phyloP scores from a whole-genome alignment of 2,888 invertebrate genomes.

The Uloborus plumipes region DNA sequence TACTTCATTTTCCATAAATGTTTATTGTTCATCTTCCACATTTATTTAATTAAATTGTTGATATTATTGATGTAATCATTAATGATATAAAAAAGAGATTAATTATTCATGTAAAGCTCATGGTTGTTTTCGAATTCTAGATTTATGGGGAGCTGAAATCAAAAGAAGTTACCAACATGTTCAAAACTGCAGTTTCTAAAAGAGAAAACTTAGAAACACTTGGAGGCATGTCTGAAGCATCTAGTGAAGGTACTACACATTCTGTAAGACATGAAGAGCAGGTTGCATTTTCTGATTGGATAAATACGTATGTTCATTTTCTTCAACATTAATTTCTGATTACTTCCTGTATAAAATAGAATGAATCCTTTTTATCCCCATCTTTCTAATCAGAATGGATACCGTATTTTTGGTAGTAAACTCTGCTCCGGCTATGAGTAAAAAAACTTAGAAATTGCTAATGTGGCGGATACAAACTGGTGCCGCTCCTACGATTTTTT shows the following conservation, averaged over 20 bases:
- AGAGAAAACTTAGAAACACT: conserved; percentile 92
- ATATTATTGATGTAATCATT: no score
- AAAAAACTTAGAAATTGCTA: no score
- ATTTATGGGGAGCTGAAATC: conserved; percentile 89
- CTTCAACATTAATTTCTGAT: background rate
- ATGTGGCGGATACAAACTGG: no score
- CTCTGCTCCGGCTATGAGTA: no score
- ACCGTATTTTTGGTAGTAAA: no score
- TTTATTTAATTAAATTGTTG: no score
- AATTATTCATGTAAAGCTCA: background rate
- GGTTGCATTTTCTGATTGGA: conserved; percentile 98
- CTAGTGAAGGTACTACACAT: conserved; percentile 94
- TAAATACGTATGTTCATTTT: conserved; percentile 77
- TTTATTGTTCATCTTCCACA: background rate
- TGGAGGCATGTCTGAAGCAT: conserved; percentile 93
- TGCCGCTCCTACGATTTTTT: no score
- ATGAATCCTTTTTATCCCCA: no score
- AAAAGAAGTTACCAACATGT: conserved; percentile 91
- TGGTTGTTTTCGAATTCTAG: conserved; percentile 69
- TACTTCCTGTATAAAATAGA: no score
- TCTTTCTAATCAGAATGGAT: no score
- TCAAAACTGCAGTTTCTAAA: conserved; percentile 92
- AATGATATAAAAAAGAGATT: background rate
- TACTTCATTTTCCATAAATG: background rate
- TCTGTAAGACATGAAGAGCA: conserved; percentile 95